Base-by-base conservation (phyloP, 1,140 invertebrate species). In the Zaprionus ornatus region DNA sequence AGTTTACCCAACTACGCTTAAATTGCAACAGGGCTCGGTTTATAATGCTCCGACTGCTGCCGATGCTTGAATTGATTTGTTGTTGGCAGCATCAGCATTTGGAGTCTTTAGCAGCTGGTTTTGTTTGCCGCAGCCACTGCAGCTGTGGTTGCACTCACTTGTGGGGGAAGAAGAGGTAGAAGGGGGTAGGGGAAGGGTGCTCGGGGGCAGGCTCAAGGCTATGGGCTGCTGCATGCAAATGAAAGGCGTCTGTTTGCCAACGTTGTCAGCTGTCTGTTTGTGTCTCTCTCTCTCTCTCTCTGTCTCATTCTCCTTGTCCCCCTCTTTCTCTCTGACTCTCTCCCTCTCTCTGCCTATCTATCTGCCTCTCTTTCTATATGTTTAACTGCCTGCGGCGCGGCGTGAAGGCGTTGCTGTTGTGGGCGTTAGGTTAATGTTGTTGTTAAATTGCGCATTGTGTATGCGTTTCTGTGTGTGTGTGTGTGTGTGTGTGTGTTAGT, bases 11-110 rank as follows among this genome's bases (percentile, higher is more conserved):
- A 32, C 27, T 19, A 15, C 35, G 40, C 15, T 45, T 17, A 3
- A 59, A 64, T 32, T 40, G 54, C 23, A 77, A 57, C 32, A 19
- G 45, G 27, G 70, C 70, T 80, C 69, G 75, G 85, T 82, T 90
- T 82, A 68, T 63, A 73, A 78, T 76, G 56, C 69, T 79, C 81
- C 77, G 69, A 78, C 37, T 15, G 4, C 37, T n/a, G 13, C 67
- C 54, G 66, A 76, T 75, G 71, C 40, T 45, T 70, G 69, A 90
- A 90, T 90, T 90, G 81, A 90, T 90, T 90, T 90, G 85, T 90
- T 85, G 67, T 63, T 74, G 73, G 74, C 71, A 60, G 65, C 68
- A 86, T 7, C 27, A 29, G 29, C 29, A 50, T 82, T 85, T 81
- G 68, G 65, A 50, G 73, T 68, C 60, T 74, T 54, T 61, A 57